phyloP scores from a whole-genome alignment of 2,888 invertebrate species.

The Synergus laeviventris region DNA sequence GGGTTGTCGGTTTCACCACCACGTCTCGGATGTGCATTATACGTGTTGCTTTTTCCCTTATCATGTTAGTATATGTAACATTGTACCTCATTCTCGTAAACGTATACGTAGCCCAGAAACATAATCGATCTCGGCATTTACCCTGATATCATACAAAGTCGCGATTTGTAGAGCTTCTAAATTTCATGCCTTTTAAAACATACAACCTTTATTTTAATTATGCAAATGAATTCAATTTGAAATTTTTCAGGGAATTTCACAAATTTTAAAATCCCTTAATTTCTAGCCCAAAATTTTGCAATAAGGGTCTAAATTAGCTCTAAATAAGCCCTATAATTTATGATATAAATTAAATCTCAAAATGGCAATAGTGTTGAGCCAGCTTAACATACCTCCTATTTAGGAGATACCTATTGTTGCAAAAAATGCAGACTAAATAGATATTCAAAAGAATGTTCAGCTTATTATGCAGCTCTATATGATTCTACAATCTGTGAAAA shows the following conservation, averaged over 20 bases:
- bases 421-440: too few relatives aligned
- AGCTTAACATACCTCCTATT: too few relatives aligned
- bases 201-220: too few relatives aligned
- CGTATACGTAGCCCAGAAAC: constrained; percentile 32
- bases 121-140: constrained; percentile 8
- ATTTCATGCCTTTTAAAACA: neutral
- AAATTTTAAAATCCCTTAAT: too few relatives aligned
- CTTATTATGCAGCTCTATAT: neutral
- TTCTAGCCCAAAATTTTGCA: too few relatives aligned
- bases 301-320: too few relatives aligned
- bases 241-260: too few relatives aligned
- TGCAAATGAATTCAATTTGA: too few relatives aligned
- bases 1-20: constrained; percentile 52
- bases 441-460: neutral
- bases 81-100: neutral
- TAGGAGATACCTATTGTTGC: too few relatives aligned
- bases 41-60: constrained; percentile 47
- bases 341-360: too few relatives aligned
- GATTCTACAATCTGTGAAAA: neutral
- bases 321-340: too few relatives aligned
- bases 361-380: too few relatives aligned
- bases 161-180: neutral
- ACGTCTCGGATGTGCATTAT: constrained; percentile 50
- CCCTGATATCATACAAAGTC: neutral
- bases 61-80: constrained; percentile 30